phyloP scores from a whole-genome alignment of 2,113 vertebrate species.

The Gallinago jamesoni region DNA sequence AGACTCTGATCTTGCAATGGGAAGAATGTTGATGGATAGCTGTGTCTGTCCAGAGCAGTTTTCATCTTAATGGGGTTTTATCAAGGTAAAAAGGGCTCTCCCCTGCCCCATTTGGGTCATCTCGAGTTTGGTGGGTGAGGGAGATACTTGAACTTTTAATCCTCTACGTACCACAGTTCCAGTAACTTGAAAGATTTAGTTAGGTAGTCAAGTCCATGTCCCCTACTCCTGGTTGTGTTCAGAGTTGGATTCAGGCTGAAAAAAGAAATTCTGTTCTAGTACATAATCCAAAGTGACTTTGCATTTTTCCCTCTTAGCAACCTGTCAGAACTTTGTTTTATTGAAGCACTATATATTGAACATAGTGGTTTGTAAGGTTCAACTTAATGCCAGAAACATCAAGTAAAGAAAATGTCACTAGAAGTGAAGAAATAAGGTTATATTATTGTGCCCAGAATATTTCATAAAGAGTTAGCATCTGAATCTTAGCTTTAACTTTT shows the following conservation, averaged over 20 bases:
- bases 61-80: not conserved
- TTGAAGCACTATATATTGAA: not conserved
- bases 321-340: not conserved
- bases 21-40: not conserved
- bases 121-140: not conserved
- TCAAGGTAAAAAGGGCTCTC: not conserved
- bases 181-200: not conserved
- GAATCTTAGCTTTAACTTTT: not conserved
- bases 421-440: not conserved
- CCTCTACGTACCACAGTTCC: not conserved
- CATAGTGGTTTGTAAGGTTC: not conserved
- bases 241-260: slow-evolving; percentile 2
- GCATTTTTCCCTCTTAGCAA: not conserved
- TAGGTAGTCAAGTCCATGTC: not conserved
- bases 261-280: slow-evolving; percentile 9
- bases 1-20: not conserved
- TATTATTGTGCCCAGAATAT: not conserved
- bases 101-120: not conserved
- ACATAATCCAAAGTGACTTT: slow-evolving; percentile 23
- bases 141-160: not conserved
- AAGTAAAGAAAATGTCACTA: not conserved
- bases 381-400: not conserved
- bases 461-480: not conserved
- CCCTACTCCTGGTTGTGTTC: not conserved
- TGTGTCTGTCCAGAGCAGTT: not conserved